Conservation (phyloP, 2,797 vertebrate genomes). For the Diplodus puntazzo region DNA sequence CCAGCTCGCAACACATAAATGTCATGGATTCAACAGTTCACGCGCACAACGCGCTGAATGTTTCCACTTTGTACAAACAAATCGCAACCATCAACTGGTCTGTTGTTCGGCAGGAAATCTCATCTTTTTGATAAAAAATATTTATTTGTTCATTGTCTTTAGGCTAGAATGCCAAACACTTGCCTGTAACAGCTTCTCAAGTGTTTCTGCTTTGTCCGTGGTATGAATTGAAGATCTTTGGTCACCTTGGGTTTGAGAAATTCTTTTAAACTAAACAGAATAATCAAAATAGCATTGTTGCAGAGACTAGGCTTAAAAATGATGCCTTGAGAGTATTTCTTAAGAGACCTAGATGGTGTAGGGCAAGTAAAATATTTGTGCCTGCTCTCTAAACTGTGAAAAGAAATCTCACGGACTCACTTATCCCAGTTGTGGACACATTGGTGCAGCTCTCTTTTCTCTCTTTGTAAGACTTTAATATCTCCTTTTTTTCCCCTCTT, state of each 20-base stretch:
- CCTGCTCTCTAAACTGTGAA: no score
- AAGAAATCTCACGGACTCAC: no score
- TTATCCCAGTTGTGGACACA: no score
- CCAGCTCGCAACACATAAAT: neutral
- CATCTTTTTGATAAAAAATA: neutral
- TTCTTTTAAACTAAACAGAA: neutral
- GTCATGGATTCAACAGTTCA: neutral
- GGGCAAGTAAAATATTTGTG: no score
- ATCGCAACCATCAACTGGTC: neutral
- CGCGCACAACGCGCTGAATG: neutral
- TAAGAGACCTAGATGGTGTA: no score
- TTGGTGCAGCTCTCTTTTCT: no score
- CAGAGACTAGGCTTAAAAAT: no score
- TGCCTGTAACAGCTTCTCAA: neutral
- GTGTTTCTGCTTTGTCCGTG: neutral
- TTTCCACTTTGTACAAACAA: neutral
- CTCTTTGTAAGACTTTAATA: no score
- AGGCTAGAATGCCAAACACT: neutral
- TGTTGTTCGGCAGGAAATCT: neutral
- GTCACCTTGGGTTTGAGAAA: neutral
- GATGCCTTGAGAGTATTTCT: no score
- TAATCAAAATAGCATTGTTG: neutral
- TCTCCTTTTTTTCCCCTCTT: no score
- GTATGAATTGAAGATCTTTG: neutral
- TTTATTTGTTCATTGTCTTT: neutral